phyloP scores from a whole-genome alignment of 2,113 vertebrate genomes.

The Oryzias curvinotus region DNA sequence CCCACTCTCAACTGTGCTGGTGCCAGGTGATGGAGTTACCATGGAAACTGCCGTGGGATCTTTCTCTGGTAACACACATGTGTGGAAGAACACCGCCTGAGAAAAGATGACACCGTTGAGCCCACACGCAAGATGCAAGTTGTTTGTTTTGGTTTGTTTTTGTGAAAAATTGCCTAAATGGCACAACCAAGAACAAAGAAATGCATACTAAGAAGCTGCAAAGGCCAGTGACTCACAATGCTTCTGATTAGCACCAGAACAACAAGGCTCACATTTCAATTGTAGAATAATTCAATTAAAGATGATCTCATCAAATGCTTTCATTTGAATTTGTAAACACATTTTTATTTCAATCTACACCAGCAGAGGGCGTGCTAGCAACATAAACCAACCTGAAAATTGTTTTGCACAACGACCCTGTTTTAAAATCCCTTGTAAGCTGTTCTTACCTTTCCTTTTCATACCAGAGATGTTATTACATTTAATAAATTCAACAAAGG shows the following conservation, averaged over 20 bases:
- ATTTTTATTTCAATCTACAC: background rate
- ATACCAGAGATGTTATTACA: background rate
- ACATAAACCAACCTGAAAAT: background rate
- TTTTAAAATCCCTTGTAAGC: conserved; percentile 7
- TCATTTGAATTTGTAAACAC: background rate
- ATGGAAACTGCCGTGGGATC: conserved; percentile 66
- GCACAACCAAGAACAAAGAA: background rate
- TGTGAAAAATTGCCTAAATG: background rate
- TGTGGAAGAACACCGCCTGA: conserved; percentile 31
- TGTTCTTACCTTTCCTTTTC: background rate
- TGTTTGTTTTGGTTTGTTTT: conserved; percentile 1
- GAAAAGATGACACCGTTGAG: conserved; percentile 22
- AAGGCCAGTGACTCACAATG: background rate
- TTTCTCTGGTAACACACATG: conserved; percentile 50
- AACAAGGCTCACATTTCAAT: background rate
- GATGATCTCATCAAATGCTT: background rate
- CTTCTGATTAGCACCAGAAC: background rate
- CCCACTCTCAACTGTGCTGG: conserved; percentile 29
- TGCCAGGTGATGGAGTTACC: conserved; percentile 51
- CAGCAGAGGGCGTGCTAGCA: conserved; percentile 44
- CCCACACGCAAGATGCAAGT: conserved; percentile 9
- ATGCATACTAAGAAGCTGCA: background rate
- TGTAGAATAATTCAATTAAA: background rate
- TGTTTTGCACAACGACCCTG: conserved; percentile 1
- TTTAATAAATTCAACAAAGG: background rate